phyloP scores from a whole-genome alignment of 2,888 invertebrate genomes.

The Ichneumoninae sp. region DNA sequence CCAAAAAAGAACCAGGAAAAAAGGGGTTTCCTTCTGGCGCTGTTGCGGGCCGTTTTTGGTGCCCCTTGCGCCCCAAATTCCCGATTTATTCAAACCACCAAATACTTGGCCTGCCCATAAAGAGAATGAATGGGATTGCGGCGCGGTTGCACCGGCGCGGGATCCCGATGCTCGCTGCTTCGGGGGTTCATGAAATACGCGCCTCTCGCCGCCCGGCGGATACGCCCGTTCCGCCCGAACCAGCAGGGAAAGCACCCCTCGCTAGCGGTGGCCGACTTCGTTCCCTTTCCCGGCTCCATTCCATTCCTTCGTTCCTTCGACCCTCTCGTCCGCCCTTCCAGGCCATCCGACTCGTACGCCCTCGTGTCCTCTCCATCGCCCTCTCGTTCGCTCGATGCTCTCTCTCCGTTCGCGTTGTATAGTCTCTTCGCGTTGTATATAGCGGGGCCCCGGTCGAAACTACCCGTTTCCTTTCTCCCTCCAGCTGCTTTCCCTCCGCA shows the following conservation, averaged over 20 bases:
- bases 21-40: slow-evolving; percentile 1
- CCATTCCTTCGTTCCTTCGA: slow-evolving; percentile 66
- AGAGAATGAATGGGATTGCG: slow-evolving; percentile 82
- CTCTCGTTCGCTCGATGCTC: slow-evolving; percentile 35
- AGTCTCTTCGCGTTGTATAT: not conserved
- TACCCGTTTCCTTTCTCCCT: slow-evolving; percentile 55
- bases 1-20: not conserved
- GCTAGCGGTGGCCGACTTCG: slow-evolving; percentile 60
- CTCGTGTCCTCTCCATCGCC: slow-evolving; percentile 51
- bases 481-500: slow-evolving; percentile 37
- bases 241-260: slow-evolving; percentile 54
- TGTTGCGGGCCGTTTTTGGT: not conserved
- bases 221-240: slow-evolving; percentile 33
- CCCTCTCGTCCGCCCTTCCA: slow-evolving; percentile 63
- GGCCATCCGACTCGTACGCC: slow-evolving; percentile 61
- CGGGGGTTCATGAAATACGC: slow-evolving; percentile 81
- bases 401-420: slow-evolving; percentile 19
- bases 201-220: slow-evolving; percentile 65
- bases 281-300: slow-evolving; percentile 56
- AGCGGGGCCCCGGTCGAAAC: slow-evolving; percentile 43
- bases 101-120: slow-evolving; percentile 82
- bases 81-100: slow-evolving; percentile 82
- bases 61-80: slow-evolving; percentile 73
- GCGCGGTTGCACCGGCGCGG: slow-evolving; percentile 73
- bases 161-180: slow-evolving; percentile 75